Base-by-base conservation (phyloP, 2,888 invertebrate species). In the Chrysotoxum bicinctum region DNA sequence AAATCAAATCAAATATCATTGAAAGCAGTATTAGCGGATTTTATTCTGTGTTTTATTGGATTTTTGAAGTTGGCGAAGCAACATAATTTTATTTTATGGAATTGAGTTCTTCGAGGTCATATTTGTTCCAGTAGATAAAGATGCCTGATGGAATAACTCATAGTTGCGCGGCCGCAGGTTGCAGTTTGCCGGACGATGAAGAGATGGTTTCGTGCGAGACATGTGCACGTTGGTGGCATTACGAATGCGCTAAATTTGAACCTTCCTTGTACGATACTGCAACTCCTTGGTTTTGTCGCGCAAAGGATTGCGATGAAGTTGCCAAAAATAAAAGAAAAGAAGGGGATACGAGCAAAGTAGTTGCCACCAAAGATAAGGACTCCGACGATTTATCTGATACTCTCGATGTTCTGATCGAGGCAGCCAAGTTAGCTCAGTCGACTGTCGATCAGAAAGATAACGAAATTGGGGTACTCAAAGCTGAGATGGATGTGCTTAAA, bases 401-500 rank as follows among this genome's bases (percentile, higher is more conserved):
- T 35, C n/a, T 58, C 21, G 58, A 37, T n/a, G 19, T 37, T 58
- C 12, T 37, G 37, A 58, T 58, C 8, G 37, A 14, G 35, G 58
- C 37, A 58, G 37, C 58, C 14, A 37, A 35, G 4, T 35, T 58
- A 58, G 37, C 37, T 19, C 58, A 37, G 37, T 37, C 37, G 19
- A 35, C 32, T 19, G n/a, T 52, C 26, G 52, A 52, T 52, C 52
- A 52, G 52, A 52, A 52, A 26, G n/a, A 52, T 1, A 16, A 10
- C 6, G 56, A 56, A 19, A 56, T 56, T 10, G 58, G 19, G 6
- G 8, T 35, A 6, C 58, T 58, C 9, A 58, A 58, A 37, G 37
- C 58, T 58, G 37, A 58, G 37, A 37, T 58, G 37, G 21, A 58
- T 37, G 35, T 3, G 21, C 58, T 58, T 23, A 58, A 58, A 19